Evolutionary conservation across 2,888 invertebrate genomes (phyloP), one percentile per base, ranked within the genome.

Genomic region (Himalopsyche anomala): DNA sequence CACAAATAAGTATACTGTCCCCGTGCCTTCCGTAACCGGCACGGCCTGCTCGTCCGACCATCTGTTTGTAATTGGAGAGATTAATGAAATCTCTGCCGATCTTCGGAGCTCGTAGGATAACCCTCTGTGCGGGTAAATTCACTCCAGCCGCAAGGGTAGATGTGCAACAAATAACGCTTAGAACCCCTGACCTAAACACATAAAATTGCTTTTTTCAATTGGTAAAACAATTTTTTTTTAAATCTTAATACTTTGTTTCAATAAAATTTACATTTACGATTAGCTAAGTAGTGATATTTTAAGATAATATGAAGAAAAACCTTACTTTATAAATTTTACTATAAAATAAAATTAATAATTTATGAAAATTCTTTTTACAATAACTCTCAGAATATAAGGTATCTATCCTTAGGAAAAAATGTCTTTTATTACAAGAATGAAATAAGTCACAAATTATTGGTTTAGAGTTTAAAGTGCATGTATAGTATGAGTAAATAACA

Each of bases 91-190:
- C 94, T 56, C 93, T 92, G 0, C 97, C 99, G 80, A 98, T 94
- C 90, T 95, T 96, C 0, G 99, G 98, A 82, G 97, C 95, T 88
- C 98, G 94, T 89, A 99, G 92, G 83, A 99, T 96, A 0, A 99
- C 97, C 90, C 98, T 94, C 92, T 95, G 95, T 0, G 99, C 99
- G 17, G 99, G 99, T 89, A 99, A 94, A 94, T 99, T 99, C 45
- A 99, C 98, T 4, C 99, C 99, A 38, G 99, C 99, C n/a, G 99
- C 99, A 89, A 99, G 93, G 0, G 99, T 99, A 0, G 99, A 98
- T 0, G 99, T 99, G 91, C 98, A 99, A 90, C 98, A 97, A 88
- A 99, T 94, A 51, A 98, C 96, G 87, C 95, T 96, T 55, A 99
- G 92, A n/a, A 95, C 95, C 0, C 98, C 97, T n/a, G 94, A 93